Conservation (phyloP, 1,140 invertebrate species). For the Drosophila lowei region DNA sequence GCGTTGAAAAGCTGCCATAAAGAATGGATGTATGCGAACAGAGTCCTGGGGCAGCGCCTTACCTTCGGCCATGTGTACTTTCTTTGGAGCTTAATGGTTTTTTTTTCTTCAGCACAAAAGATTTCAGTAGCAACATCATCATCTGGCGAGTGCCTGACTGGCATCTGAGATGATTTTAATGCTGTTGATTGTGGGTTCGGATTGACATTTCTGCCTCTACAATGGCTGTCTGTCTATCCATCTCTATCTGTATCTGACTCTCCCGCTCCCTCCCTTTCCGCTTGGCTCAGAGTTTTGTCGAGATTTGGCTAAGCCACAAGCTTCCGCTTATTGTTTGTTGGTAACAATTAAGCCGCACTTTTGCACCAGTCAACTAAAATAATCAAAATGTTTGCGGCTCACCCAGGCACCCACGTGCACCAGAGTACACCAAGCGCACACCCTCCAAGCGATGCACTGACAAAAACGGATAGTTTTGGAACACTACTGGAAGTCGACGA, state of each 20-base stretch:
- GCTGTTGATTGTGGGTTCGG: constrained; percentile 37
- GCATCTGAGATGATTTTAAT: constrained; percentile 55
- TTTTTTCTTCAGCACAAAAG: constrained; percentile 22
- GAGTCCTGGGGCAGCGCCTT: constrained; percentile 46
- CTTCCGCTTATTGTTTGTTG: constrained; percentile 74
- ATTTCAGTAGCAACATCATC: constrained; percentile 16
- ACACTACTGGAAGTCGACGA: no score
- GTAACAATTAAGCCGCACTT: constrained; percentile 71
- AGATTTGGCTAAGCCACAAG: constrained; percentile 54
- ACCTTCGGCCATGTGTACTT: constrained; percentile 49
- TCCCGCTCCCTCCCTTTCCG: constrained; percentile 7
- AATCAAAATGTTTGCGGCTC: constrained; percentile 68
- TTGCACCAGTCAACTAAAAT: constrained; percentile 60
- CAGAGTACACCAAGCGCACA: no score
- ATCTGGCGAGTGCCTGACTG: constrained; percentile 45
- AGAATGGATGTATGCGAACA: constrained; percentile 8
- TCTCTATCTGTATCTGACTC: constrained; percentile 12
- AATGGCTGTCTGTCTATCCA: no score
- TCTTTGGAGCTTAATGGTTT: constrained; percentile 58
- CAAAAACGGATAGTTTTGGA: no score
- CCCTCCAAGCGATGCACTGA: no score
- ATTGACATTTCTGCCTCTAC: constrained; percentile 42
- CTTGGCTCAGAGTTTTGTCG: constrained; percentile 15
- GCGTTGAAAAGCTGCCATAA: constrained; percentile 63
- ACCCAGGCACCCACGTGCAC: constrained; percentile 43